Base-by-base conservation (phyloP, 2,888 invertebrate genomes). In the Apotomis turbidana region DNA sequence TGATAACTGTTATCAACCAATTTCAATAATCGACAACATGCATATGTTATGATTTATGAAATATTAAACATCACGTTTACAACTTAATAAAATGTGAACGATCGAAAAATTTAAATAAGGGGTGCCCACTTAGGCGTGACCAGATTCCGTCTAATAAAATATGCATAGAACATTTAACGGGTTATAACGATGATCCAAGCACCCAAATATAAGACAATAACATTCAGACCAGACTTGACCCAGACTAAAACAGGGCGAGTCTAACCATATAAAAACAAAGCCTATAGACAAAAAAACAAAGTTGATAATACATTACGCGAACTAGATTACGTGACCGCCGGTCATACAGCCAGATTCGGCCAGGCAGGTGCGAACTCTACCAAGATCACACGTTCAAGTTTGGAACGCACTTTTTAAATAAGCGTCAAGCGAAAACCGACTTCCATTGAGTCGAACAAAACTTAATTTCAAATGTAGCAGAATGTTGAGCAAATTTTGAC, bases 221-320 rank as follows among this genome's bases (percentile, higher is more conserved):
- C 62, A 68, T 62, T 58, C 61, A 71, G 51, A 57, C 67, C 71
- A 72, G 68, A 72, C 71, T 68, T 68, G 72, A 72, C 72, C 72
- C 68, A 72, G 72, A 72, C 72, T 68, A 63, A 57, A 71, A 54
- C 68, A 62, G 67, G 70, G 49, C 63, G 59, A 46, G 27, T 12
- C 36, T 36, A 58, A 9, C 9, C 52, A 54, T 9, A 58, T 62
- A 5, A 46, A 68, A 59, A 52, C 44, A 46, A 63, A 44, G 13
- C 68, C 9, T 54, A 72, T 3, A 0, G 0, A 0, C 1, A 3
- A 8, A 0, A 8, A 3, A 0, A n/a, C 52, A 63, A 46, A 58
- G 68, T 63, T 59, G 38, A 62, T 9, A 72, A 61, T 72, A 15
- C 62, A 58, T 36, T 13, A 62, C 44, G 52, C 46, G 38, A 55